phyloP scores from a whole-genome alignment of 53 echinoderm and acorn worm genomes.

The Actinopyga echinites region DNA sequence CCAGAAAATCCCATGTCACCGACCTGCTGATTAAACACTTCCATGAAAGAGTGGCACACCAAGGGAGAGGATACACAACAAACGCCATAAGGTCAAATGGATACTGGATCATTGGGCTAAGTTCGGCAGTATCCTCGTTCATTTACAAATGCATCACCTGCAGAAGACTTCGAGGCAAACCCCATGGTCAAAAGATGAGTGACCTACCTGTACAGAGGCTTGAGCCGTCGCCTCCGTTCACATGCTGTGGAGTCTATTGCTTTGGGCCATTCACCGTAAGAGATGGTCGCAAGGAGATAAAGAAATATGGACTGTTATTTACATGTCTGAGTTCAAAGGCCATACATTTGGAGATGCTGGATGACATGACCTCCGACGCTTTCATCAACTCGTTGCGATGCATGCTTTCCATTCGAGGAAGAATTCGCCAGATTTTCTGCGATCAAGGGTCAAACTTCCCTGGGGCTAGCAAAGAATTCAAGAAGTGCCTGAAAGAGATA shows the following conservation, averaged over 20 bases:
- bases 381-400: constrained; percentile 46
- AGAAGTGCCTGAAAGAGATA: constrained; percentile 31
- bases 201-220: constrained; percentile 18
- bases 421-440: constrained; percentile 38
- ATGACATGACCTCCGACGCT: constrained; percentile 11
- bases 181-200: constrained; percentile 21
- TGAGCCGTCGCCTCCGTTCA: constrained; percentile 35
- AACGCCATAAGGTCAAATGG: constrained; percentile 51
- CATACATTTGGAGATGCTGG: constrained; percentile 39
- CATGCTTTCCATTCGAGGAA: constrained; percentile 44
- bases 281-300: constrained; percentile 40
- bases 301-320: constrained; percentile 37
- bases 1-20: constrained; percentile 34
- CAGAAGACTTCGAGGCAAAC: constrained; percentile 17
- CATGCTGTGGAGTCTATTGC: constrained; percentile 28
- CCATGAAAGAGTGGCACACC: constrained; percentile 42
- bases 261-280: constrained; percentile 51
- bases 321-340: constrained; percentile 43
- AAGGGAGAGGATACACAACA: constrained; percentile 56
- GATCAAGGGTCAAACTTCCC: constrained; percentile 60
- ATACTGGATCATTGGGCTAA: constrained; percentile 51
- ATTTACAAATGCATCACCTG: constrained; percentile 65
- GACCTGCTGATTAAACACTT: constrained; percentile 19
- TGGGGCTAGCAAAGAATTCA: constrained; percentile 47
- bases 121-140: constrained; percentile 25